Evolutionary conservation across 2,888 invertebrate species (phyloP), one percentile per base, ranked within the genome.

Genomic region (Pemphredon lugubris): DNA sequence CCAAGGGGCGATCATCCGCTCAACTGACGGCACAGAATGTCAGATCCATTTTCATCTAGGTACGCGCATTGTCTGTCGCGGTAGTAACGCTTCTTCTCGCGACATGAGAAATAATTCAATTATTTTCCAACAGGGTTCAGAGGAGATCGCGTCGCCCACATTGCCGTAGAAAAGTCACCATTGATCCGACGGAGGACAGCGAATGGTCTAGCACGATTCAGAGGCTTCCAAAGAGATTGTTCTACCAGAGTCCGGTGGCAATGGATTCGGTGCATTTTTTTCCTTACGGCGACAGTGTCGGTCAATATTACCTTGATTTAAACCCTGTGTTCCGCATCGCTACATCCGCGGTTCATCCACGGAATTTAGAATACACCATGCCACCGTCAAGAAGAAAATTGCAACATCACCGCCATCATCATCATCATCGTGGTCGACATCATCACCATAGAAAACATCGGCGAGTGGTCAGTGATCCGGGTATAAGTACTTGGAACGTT

Each of bases 1-100:
- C 85, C 87, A 2, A 83, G 86, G 47, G 86, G 85, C 7, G 88
- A 88, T 42, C 85, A 87, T 72, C 86, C 88, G 57, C 87, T 88
- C 69, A 88, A 88, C 88, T 88, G 88, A 88, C 88, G 83, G 81
- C 82, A 84, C 82, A 81, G 81, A 79, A 50, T 63, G 60, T 65
- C 74, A 23, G 66, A 45, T 16, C 44, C 57, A 73, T 64, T 68
- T 59, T 71, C 73, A 65, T 80, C 78, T 73, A 83, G 82, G 85
- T 82, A 34, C 13, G 73, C 66, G 30, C 6, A 30, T 30, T 30
- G 30, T 30, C 6, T 37, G 13, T 37, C 11, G 11, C 11, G n/a
- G 4, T 37, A 9, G 9, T n/a, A 1, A 1, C 1, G 2, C 13
- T n/a, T 13, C n/a, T 13, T 4, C 13, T 11, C 4, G 4, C 4